Conservation (phyloP, 1,140 invertebrate species). For the Philotrypesis tridentata region DNA sequence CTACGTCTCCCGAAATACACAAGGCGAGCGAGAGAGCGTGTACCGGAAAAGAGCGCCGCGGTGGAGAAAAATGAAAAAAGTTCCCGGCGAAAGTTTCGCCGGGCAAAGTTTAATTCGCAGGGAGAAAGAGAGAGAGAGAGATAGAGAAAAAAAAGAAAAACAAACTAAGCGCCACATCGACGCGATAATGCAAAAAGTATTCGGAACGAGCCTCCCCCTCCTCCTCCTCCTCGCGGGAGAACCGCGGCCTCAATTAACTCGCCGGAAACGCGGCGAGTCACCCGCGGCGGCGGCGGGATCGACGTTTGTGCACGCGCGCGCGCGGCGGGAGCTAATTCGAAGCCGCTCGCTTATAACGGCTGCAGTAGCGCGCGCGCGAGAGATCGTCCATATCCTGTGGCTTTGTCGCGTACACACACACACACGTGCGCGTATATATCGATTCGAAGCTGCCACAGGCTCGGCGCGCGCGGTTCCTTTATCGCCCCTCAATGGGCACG, state of each 20-base stretch:
- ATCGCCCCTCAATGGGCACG: neutral
- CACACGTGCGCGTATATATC: neutral
- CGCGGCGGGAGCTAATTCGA: neutral
- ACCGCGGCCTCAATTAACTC: neutral
- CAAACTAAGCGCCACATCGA: too few species aligned
- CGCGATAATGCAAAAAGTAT: too few species aligned
- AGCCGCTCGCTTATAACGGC: neutral
- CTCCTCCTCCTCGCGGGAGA: too few species aligned
- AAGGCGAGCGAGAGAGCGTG: too few species aligned
- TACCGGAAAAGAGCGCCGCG: too few species aligned
- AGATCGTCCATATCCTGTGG: neutral
- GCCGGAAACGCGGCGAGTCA: too few species aligned
- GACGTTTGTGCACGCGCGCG: too few species aligned
- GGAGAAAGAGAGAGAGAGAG: too few species aligned
- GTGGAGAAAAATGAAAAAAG: constrained; percentile 1
- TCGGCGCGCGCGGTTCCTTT: neutral
- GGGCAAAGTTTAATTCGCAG: neutral
- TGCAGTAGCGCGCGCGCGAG: neutral
- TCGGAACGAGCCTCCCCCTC: too few species aligned
- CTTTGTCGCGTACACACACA: neutral
- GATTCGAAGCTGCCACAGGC: neutral
- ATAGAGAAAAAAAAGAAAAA: too few species aligned
- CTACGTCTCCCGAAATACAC: neutral
- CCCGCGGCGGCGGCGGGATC: too few species aligned
- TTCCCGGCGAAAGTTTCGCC: neutral